Base-by-base conservation (phyloP, 2,888 invertebrate species). In the Dasysyrphus tricinctus region DNA sequence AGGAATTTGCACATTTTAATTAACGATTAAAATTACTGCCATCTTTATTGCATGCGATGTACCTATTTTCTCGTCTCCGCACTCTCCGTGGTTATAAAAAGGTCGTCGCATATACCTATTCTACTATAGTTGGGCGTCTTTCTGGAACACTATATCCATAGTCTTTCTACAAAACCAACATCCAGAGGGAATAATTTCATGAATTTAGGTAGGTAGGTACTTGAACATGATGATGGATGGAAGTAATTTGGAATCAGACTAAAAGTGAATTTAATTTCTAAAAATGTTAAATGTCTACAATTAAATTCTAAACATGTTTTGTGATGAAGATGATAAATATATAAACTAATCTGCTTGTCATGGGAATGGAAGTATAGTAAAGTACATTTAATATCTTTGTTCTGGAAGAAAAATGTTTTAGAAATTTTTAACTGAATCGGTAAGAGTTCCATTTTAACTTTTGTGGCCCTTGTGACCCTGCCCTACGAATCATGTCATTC, bases 11-110 rank as follows among this genome's bases (percentile, higher is more conserved):
- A 88, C 82, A 88, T 88, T 88, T 88, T 88, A 88, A 88, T 88
- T 88, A 88, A 88, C 88, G 88, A 84, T 88, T 88, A 86, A 84
- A 89, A 89, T 89, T 89, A 88, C 88, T 82, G 84, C 84, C 80
- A 80, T 86, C 88, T 88, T 88, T 82, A 83, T 80, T 82, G 80
- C 80, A 80, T 80, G 76, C 65, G 73, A 83, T 69, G 76, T 80
- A 24, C 24, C 24, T 24, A 24, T 24, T 24, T 24, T 24, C 24
- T 24, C 24, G 67, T 32, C 39, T 61, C 24, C 61, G 61, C 49
- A 61, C 32, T 49, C 39, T 51, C 11, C 39, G 39, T 29, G 80
- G 81, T 57, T 73, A 39, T 63, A 59, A 14, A 51, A 19, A 44
- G 81, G 81, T 69, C 56, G 67, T n/a, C n/a, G n/a, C n/a, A n/a